phyloP scores from a whole-genome alignment of 2,888 invertebrate species.

The Hanleya hanleyi region DNA sequence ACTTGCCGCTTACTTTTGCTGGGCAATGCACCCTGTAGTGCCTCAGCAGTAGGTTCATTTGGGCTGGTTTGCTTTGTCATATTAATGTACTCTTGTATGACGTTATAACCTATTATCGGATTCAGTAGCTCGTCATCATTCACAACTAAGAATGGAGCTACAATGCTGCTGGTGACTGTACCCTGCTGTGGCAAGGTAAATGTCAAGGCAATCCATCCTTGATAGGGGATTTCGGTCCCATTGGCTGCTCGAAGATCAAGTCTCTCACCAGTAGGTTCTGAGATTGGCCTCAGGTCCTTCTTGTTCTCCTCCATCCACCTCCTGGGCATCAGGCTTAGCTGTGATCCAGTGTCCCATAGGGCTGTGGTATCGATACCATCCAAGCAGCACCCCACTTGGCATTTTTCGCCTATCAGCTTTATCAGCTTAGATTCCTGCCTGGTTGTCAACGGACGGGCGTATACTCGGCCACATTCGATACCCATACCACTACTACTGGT shows the following conservation, averaged over 20 bases:
- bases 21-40: neutral
- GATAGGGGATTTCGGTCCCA: conserved; percentile 1
- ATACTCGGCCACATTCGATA: too few relatives aligned
- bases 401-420: conserved; percentile 7
- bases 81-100: conserved; percentile 11
- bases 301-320: neutral
- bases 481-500: too few relatives aligned
- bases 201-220: conserved; percentile 3
- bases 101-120: conserved; percentile 16
- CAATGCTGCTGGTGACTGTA: neutral
- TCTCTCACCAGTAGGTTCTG: neutral
- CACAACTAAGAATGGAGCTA: neutral
- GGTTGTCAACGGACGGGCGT: neutral
- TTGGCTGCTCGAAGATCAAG: conserved; percentile 7
- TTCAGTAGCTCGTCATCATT: neutral
- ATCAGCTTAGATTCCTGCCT: conserved; percentile 1
- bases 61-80: neutral
- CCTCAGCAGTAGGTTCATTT: neutral
- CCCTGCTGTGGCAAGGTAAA: neutral
- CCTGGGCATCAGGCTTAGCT: neutral
- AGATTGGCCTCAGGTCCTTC: neutral
- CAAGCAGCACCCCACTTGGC: neutral
- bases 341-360: conserved; percentile 12
- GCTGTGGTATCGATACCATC: conserved; percentile 8
- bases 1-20: neutral